Conservation (phyloP, 2,797 vertebrate genomes). For the Enteromius anoplus region DNA sequence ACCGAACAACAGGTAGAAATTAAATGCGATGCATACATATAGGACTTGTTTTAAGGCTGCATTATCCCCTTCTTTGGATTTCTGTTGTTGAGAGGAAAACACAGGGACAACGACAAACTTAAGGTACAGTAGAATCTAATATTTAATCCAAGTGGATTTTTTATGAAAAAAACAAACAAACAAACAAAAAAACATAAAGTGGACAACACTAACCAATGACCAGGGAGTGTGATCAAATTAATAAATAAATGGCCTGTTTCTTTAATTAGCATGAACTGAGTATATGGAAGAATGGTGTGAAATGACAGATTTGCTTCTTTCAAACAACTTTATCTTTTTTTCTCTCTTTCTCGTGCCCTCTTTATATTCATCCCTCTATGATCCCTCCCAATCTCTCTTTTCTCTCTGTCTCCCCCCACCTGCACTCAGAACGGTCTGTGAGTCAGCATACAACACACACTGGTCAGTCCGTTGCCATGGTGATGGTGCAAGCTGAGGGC, state of each 20-base stretch:
- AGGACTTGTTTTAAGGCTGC: slow-evolving; percentile 55
- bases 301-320: background rate
- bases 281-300: slow-evolving; percentile 13
- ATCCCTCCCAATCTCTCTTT: slow-evolving; percentile 8
- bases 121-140: slow-evolving; percentile 60
- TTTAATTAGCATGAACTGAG: background rate
- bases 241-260: slow-evolving; percentile 9
- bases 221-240: background rate
- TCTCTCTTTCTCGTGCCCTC: slow-evolving; percentile 12
- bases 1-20: background rate
- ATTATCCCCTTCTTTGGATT: slow-evolving; percentile 49
- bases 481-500: slow-evolving; percentile 65
- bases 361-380: slow-evolving; percentile 25
- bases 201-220: background rate
- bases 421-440: slow-evolving; percentile 63
- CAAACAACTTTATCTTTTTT: background rate
- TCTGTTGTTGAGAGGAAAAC: slow-evolving; percentile 61
- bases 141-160: background rate
- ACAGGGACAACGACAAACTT: slow-evolving; percentile 51
- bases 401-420: slow-evolving; percentile 27
- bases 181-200: background rate
- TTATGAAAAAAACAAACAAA: background rate
- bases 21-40: background rate
- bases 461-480: slow-evolving; percentile 73
- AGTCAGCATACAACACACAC: slow-evolving; percentile 71